These are phyloP conservation scores for Drosophila simulans DNA, from an alignment of 1,140 invertebrate genomes.

Conservation along the genomic window DNA sequence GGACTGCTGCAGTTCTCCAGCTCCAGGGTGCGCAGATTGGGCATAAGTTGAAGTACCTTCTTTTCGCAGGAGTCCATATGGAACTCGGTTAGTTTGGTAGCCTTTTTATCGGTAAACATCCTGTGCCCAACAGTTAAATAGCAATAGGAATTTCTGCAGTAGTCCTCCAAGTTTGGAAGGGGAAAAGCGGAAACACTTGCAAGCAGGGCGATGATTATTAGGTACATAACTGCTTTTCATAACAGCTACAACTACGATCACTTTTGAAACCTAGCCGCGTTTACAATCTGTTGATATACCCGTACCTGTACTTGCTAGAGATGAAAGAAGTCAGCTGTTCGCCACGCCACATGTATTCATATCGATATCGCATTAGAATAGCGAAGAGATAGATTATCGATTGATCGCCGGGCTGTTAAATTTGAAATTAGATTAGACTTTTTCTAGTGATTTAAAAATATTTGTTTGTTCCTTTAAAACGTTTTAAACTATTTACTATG, in stretches of 20 bases:
- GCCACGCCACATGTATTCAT: background rate
- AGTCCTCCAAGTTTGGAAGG: background rate
- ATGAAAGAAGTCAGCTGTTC: background rate
- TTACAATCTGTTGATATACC: background rate
- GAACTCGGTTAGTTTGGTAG: background rate
- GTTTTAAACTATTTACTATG: too few species aligned
- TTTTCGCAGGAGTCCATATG: background rate
- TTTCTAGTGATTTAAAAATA: too few species aligned
- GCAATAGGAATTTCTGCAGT: too few species aligned
- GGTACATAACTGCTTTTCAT: too few species aligned
- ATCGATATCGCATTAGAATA: background rate
- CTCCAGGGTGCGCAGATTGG: slow-evolving; percentile 1
- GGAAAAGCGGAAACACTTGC: background rate
- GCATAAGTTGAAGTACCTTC: background rate
- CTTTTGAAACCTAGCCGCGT: background rate
- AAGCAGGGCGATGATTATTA: background rate
- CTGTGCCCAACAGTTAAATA: too few species aligned
- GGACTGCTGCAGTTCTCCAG: background rate
- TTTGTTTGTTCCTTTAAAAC: too few species aligned
- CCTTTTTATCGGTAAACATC: too few species aligned
- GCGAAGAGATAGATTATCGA: background rate
- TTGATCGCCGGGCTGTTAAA: background rate
- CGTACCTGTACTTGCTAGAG: background rate
- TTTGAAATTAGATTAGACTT: too few species aligned
- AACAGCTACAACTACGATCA: too few species aligned